Conservation (phyloP, 1,140 invertebrate genomes). For the Acromyrmex echinatior region DNA sequence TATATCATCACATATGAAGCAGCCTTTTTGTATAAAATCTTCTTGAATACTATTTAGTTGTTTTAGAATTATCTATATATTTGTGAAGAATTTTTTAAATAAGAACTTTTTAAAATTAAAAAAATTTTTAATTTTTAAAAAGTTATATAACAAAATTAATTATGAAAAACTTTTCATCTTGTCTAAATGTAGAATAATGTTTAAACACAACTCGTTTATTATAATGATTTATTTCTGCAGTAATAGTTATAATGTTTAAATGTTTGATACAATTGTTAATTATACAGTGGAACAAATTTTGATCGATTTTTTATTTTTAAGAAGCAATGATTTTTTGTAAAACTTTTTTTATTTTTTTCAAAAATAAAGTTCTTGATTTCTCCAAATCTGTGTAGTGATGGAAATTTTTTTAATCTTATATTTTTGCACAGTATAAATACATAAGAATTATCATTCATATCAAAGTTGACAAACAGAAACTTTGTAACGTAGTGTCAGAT, state of each 20-base stretch:
- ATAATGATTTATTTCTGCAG: neutral
- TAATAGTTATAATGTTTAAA: neutral
- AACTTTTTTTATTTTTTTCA: too few relatives aligned
- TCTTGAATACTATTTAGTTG: neutral
- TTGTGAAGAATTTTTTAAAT: neutral
- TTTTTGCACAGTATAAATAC: too few relatives aligned
- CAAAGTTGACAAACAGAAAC: too few relatives aligned
- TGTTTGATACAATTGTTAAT: neutral
- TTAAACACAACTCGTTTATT: neutral
- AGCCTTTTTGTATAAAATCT: neutral
- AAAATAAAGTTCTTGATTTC: too few relatives aligned
- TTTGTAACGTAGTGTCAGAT: too few relatives aligned
- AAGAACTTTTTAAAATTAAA: neutral
- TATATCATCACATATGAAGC: neutral
- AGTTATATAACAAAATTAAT: neutral
- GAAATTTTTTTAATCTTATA: too few relatives aligned
- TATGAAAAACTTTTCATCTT: neutral
- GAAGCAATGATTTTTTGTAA: too few relatives aligned
- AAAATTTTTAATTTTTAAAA: constrained; percentile 1
- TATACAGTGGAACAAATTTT: neutral
- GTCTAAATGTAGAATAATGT: neutral
- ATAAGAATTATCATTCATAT: too few relatives aligned
- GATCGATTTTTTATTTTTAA: neutral
- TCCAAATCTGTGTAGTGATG: too few relatives aligned
- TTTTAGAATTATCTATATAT: neutral